Base-by-base conservation (phyloP, 2,113 vertebrate species). In the Misgurnus anguillicaudatus region DNA sequence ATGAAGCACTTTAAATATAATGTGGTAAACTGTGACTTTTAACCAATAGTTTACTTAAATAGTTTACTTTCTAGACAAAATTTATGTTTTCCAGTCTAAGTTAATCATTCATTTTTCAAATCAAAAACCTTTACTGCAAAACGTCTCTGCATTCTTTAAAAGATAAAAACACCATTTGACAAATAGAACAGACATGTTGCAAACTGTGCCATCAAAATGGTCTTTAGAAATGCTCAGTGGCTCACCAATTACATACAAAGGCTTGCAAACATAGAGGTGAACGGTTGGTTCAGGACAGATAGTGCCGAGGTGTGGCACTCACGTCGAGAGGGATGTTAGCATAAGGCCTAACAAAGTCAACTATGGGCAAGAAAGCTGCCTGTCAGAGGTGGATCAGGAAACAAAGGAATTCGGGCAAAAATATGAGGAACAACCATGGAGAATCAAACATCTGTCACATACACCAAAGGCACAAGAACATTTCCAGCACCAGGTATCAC, bases 381-480 rank as follows among this genome's bases (percentile, higher is more conserved):
- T 87, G 91, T 88, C 86, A 83, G 69, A 62, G 0, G 80, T 63
- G 81, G 72, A 87, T 88, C 86, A 63, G 60, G 57, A 87, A 81
- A 92, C 90, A 89, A 88, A 88, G 68, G 84, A 87, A 68, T 41
- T 4, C 74, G 5, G 48, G 83, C 82, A 88, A 81, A 89, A 85
- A 75, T 0, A 61, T 58, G 83, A 88, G 86, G 84, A 68, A 75
- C 61, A 47, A 75, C 88, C 88, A 75, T 60, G 38, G 71, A 82
- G 81, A 71, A 87, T 83, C 86, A 75, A 80, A 84, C 87, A 87
- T 91, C 91, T 90, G 84, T 92, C 94, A 93, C 78, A 87, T 90
- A 84, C 87, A 3, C 66, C 1, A 63, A 90, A 87, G 87, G 72
- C 74, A 86, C 88, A 80, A 69, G 88, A 83, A 88, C 93, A 91